These are phyloP conservation scores for Triplophysa siluroides DNA, from an alignment of 2,113 vertebrate genomes.

Conservation along the genomic window DNA sequence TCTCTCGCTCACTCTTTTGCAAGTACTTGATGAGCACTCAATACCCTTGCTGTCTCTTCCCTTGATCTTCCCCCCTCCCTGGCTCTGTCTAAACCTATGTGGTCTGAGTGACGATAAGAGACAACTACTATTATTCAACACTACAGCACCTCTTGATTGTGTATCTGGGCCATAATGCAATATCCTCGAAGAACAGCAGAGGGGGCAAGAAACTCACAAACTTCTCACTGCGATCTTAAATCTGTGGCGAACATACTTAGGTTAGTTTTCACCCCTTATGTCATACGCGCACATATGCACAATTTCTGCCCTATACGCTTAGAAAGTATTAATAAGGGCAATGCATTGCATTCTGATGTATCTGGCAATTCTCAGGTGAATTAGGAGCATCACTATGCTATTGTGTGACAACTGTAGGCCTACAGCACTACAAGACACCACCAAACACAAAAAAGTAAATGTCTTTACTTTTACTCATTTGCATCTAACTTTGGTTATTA, in stretches of 20 bases:
- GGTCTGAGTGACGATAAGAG: constrained; percentile 13
- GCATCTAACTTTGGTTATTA: too few species aligned
- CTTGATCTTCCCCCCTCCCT: neutral
- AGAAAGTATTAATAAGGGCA: too few species aligned
- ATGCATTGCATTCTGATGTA: too few species aligned
- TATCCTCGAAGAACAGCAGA: constrained; percentile 20
- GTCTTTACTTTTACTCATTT: too few species aligned
- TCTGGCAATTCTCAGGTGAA: too few species aligned
- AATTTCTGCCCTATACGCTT: too few species aligned
- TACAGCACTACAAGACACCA: neutral
- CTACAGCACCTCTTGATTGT: neutral
- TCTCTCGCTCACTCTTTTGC: constrained; percentile 9
- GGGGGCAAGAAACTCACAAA: constrained; percentile 29
- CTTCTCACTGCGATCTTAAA: neutral
- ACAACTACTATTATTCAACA: constrained; percentile 23
- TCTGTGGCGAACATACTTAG: neutral
- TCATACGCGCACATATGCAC: neutral
- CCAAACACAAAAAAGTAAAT: neutral
- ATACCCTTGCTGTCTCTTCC: neutral
- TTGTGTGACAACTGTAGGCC: neutral
- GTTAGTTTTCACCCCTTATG: neutral
- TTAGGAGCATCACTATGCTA: constrained; percentile 1
- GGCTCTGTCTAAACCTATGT: neutral
- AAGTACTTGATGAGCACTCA: neutral
- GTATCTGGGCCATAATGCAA: constrained; percentile 38